These are phyloP conservation scores for Caenorhabditis sp. DNA, from an alignment of 2,888 invertebrate genomes.

Conservation along the genomic window DNA sequence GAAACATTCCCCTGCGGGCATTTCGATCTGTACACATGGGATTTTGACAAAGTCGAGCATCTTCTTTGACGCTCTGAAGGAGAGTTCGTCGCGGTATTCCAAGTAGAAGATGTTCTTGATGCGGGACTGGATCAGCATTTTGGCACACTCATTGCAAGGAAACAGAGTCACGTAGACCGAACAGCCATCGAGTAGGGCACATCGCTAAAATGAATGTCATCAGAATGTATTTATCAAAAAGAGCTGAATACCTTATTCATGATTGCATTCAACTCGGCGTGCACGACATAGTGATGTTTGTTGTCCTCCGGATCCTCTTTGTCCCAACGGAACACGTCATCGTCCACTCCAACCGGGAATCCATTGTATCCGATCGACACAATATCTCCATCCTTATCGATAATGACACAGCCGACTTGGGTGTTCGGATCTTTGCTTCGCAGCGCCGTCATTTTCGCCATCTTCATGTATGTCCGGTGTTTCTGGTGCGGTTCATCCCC, in stretches of 20 bases:
- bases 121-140: slow-evolving; percentile 85
- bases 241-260: slow-evolving; percentile 87
- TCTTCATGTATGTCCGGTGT: slow-evolving; percentile 39
- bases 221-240: background rate
- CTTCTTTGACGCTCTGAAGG: slow-evolving; percentile 55
- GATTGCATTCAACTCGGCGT: slow-evolving; percentile 98
- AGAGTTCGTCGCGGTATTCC: slow-evolving; percentile 58
- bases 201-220: slow-evolving; percentile 25
- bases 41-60: slow-evolving; percentile 61
- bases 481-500: slow-evolving; percentile 32
- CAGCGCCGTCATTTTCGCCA: slow-evolving; percentile 63
- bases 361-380: slow-evolving; percentile 96
- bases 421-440: slow-evolving; percentile 71
- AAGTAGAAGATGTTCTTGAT: slow-evolving; percentile 56
- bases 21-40: slow-evolving; percentile 38
- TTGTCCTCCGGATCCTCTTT: slow-evolving; percentile 85
- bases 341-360: slow-evolving; percentile 92
- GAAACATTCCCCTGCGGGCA: slow-evolving; percentile 21
- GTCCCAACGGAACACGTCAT: slow-evolving; percentile 93
- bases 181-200: slow-evolving; percentile 87
- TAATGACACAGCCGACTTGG: slow-evolving; percentile 92
- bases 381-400: slow-evolving; percentile 91
- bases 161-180: slow-evolving; percentile 93
- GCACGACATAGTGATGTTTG: slow-evolving; percentile 88
- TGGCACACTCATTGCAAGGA: slow-evolving; percentile 98